Conservation (phyloP, 2,888 invertebrate genomes). For the Seira ritae region DNA sequence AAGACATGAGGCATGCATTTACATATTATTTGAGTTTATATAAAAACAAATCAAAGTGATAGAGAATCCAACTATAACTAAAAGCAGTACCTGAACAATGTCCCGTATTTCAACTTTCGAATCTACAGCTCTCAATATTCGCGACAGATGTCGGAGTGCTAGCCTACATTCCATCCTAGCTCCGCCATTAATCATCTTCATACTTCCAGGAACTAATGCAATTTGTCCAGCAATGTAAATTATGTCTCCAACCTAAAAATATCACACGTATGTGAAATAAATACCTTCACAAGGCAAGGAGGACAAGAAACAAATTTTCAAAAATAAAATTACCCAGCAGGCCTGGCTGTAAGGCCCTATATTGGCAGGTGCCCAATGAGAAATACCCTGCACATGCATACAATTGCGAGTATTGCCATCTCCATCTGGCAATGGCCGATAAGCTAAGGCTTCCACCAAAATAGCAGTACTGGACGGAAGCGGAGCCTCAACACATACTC, state of each 20-base stretch:
- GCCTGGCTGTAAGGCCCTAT: constrained; percentile 98
- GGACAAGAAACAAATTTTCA: background rate
- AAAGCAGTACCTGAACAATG: constrained; percentile 82
- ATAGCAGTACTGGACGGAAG: constrained; percentile 84
- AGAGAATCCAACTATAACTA: too few species aligned
- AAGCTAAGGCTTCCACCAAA: constrained; percentile 86
- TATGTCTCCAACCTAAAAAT: constrained; percentile 85
- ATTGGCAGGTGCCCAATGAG: constrained; percentile 98
- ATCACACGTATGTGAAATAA: too few species aligned
- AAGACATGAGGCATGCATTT: too few species aligned
- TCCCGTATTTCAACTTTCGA: constrained; percentile 86
- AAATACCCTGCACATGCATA: constrained; percentile 96
- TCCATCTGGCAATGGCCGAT: constrained; percentile 75
- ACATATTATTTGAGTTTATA: too few species aligned
- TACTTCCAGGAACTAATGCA: constrained; percentile 88
- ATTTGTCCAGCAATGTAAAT: constrained; percentile 95
- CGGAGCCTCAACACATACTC: constrained; percentile 90
- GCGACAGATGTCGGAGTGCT: constrained; percentile 87
- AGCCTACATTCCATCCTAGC: constrained; percentile 88
- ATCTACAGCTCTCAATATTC: constrained; percentile 89
- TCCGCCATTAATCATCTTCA: constrained; percentile 84
- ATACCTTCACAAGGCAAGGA: too few species aligned
- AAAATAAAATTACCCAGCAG: constrained; percentile 80
- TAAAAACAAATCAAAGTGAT: background rate
- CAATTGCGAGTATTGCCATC: constrained; percentile 79